Conservation (phyloP, 2,113 vertebrate species). For the Raja brachyura region DNA sequence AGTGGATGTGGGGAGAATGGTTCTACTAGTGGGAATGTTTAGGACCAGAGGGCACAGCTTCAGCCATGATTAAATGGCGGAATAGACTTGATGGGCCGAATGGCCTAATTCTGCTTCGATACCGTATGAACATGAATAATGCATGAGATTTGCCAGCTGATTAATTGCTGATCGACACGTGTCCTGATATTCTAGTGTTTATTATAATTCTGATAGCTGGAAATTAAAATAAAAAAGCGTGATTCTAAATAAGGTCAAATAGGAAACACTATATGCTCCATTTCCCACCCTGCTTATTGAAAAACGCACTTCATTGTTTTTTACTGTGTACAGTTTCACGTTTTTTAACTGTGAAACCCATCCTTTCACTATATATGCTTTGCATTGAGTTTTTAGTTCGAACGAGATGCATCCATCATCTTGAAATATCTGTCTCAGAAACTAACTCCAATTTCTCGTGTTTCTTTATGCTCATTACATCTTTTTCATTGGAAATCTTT, state of each 20-base stretch:
- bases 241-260: neutral
- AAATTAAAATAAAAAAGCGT: neutral
- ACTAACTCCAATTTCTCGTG: neutral
- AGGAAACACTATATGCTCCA: neutral
- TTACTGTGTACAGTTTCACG: neutral
- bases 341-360: neutral
- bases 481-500: neutral
- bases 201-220: neutral
- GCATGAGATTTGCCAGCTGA: neutral
- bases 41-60: too few relatives aligned
- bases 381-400: neutral
- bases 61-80: too few relatives aligned
- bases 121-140: neutral
- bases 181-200: neutral
- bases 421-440: neutral
- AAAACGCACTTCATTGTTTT: neutral
- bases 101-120: too few relatives aligned
- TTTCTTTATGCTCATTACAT: neutral
- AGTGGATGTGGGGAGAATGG: too few relatives aligned
- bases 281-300: neutral
- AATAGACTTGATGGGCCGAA: too few relatives aligned
- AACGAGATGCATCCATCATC: neutral
- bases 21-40: too few relatives aligned
- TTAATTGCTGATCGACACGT: neutral
- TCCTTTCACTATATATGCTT: neutral